Base-by-base conservation (phyloP, 2,113 vertebrate species). In the Hemibagrus wyckioides region DNA sequence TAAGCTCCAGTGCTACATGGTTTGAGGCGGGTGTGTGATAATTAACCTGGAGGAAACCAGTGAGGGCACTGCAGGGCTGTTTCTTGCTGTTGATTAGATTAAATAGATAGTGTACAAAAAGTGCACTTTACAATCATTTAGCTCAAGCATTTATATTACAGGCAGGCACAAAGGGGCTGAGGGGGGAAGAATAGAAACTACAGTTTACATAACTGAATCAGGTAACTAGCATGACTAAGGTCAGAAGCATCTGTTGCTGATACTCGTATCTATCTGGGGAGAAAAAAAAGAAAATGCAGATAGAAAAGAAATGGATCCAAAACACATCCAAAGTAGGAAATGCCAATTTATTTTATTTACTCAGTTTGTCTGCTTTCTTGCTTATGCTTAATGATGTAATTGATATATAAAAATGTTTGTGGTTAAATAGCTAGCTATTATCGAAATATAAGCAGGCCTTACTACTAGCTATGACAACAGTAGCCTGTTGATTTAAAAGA, bases 11-110 rank as follows among this genome's bases (percentile, higher is more conserved):
- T 80, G 23, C 30, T 36, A 57, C 9, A 80, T 36, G 30, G 77
- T 36, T 80, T 57, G 52, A 80, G 52, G 77, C 10, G 2, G 10
- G 50, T 80, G 19, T 6, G 33, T 80, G 52, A 36, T 56, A 80
- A 56, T 80, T 19, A 57, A 80, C 77, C 52, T 80, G 52, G 19
- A 52, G 50, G 50, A 80, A 77, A 79, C 76, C 75, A 44, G 19
- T 0, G 75, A 77, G 44, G 44, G 41, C 28, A 79, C n/a, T 33
- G 15, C 44, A 76, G 28, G 21, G 13, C 44, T 79, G 30, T 56
- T 80, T 80, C 77, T 36, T 80, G 73, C 5, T 0, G 3, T 21
- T 21, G 4, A n/a, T 79, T 33, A 79, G 17, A 17, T n/a, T 33
- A 33, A 28, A 56, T 36, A 56, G 75, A 52, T 10, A n/a, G n/a